phyloP scores from a whole-genome alignment of 2,797 vertebrate species.

The Lepidocolaptes lacrymiger region DNA sequence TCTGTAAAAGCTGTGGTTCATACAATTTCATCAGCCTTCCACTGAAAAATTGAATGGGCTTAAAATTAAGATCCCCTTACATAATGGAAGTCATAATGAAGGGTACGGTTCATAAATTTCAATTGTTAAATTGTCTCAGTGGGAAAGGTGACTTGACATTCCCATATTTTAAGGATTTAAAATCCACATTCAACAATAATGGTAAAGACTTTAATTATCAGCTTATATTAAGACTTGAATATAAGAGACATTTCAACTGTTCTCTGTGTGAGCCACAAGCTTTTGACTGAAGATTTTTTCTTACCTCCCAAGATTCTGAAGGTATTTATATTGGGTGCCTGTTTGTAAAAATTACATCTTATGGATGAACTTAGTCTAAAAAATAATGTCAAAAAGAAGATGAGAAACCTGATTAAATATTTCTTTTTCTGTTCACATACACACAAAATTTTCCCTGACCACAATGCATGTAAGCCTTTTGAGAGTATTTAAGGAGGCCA shows the following conservation, averaged over 20 bases:
- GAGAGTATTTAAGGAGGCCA: background rate
- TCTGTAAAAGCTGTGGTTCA: background rate
- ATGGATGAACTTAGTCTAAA: background rate
- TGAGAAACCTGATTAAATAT: accelerated
- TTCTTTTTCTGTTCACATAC: background rate
- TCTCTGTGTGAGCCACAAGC: background rate
- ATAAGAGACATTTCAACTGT: background rate
- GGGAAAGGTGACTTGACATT: conserved; percentile 61
- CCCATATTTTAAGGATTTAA: conserved; percentile 61
- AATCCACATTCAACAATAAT: conserved; percentile 64
- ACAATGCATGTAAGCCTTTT: background rate
- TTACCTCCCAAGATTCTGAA: background rate
- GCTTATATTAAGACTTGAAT: conserved; percentile 61
- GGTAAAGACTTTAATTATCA: conserved; percentile 62
- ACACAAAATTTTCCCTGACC: background rate
- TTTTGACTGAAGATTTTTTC: background rate
- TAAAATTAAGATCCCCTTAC: conserved; percentile 63
- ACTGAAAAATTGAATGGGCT: conserved; percentile 44
- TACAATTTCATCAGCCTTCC: background rate
- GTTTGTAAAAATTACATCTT: background rate
- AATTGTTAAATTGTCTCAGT: conserved; percentile 64
- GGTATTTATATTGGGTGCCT: background rate
- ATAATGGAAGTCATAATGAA: conserved; percentile 64
- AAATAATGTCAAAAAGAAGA: background rate
- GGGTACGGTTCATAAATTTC: conserved; percentile 65